Base-by-base conservation (phyloP, 1,140 invertebrate genomes). In the Leptestheria dahalacensis region DNA sequence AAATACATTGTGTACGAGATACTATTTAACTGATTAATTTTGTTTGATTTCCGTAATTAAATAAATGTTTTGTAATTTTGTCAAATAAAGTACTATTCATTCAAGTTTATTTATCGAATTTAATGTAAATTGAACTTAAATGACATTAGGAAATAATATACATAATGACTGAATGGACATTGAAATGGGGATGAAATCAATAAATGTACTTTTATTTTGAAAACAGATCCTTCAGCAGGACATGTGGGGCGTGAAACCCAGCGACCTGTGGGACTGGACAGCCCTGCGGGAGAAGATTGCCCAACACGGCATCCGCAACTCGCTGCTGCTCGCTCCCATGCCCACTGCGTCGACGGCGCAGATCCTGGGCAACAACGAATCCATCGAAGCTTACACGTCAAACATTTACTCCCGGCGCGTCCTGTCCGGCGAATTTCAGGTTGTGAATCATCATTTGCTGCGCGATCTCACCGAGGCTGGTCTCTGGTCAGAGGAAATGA, bases 341-440 rank as follows among this genome's bases (percentile, higher is more conserved):
- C 97, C 96, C 1, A 99, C 96, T 12, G 95, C 96, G 12, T 97
- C 94, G 1, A 99, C 97, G 0, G 95, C 97, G 4, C 96, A 99
- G 75, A 99, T 99, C 68, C 78, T 99, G 28, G 97, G 96, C 12
- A 99, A 99, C 68, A 99, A 99, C 72, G 95, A 99, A 73, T 91
- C 91, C 0, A 90, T 98, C 68, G 97, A 99, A 73, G 91, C 96
- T 0, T 99, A 97, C 69, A 99, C 94, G 0, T 95, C 87, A 18
- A 99, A 99, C 69, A 91, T 99, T 64, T 99, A 99, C 68, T 84
- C 85, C 23, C 77, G 96, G 63, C 77, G 96, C 52, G 95, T 99
- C 1, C 74, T 97, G 10, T 95, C 92, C 41, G 94, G 93, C 10
- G 84, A 86, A 70, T 86, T 86, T 66, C 82, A 84, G 73, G 82